Evolutionary conservation across 2,113 vertebrate species (phyloP).

Genomic region (Charina bottae): DNA sequence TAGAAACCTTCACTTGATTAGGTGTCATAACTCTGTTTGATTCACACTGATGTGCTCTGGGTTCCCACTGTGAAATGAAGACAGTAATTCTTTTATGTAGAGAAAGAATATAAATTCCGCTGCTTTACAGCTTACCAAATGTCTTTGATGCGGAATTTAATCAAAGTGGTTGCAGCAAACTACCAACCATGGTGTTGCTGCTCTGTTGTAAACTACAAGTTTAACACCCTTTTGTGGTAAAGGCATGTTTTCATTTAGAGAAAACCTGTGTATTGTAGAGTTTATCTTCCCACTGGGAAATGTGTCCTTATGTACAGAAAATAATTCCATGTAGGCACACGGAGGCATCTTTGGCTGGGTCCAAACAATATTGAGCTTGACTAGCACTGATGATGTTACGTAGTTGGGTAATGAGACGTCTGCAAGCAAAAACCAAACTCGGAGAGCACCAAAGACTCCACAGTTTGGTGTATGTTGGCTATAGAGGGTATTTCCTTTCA

Average conservation of each 20-base stretch:
- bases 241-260: conserved; percentile 19
- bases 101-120: conserved; percentile 5
- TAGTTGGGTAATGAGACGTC: no score
- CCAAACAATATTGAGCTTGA: not conserved
- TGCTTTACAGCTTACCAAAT: conserved; percentile 23
- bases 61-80: not conserved
- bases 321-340: not conserved
- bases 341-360: not conserved
- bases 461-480: no score
- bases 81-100: conserved; percentile 3
- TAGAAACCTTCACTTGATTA: conserved; percentile 31
- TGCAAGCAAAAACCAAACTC: no score
- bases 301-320: no score
- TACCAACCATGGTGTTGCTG: conserved; percentile 2
- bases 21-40: conserved; percentile 24
- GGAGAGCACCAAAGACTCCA: no score
- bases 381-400: not conserved
- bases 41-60: not conserved
- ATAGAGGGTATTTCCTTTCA: not conserved
- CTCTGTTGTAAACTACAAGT: not conserved
- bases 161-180: conserved; percentile 32
- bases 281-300: conserved; percentile 3
- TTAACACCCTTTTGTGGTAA: not conserved
- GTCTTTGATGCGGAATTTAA: conserved; percentile 19
- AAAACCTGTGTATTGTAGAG: not conserved